Evolutionary conservation across 2,888 invertebrate genomes (phyloP), one percentile per base, ranked within the genome.

Genomic region (Schizotus pectinicornis): DNA sequence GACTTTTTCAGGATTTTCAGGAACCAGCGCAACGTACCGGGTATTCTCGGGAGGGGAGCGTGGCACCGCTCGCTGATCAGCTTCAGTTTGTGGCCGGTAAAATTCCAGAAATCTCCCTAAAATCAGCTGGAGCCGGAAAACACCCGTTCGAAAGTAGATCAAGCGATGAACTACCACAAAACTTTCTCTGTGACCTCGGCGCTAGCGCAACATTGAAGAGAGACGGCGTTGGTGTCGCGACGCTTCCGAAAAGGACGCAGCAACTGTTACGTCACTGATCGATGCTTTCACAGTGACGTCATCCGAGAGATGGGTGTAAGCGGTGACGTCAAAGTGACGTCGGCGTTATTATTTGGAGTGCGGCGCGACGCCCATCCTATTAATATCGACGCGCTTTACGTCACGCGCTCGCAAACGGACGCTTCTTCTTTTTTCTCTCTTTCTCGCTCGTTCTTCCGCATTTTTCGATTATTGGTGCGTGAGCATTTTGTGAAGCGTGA

Each of bases 111-210:
- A 35, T 9, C 35, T 35, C 6, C n/a, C 12, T 13, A 39, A 12
- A 39, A 52, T 8, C 43, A 52, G 45, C 52, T 45, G 45, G 36
- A 43, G 6, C 13, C 35, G 41, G 48, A 56, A 53, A 56, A 43
- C 54, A 48, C 47, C 67, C 56, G 60, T 37, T 46, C 50, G 59
- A 57, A 62, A 57, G 51, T 67, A 39, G 62, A 50, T 33, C 63
- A 56, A 49, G 48, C 35, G 41, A 48, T 46, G 56, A 64, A 71
- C 71, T 70, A 71, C 70, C 69, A 63, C 69, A 68, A 69, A 67
- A 70, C 69, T 74, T 74, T 73, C 71, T 63, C 69, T 65, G 62
- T 70, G 71, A 72, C 73, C 72, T 71, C 71, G 71, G 64, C 72
- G 71, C 66, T 63, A 52, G 63, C 68, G 66, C 64, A 64, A 62